phyloP scores from a whole-genome alignment of 1,140 invertebrate species.

The Thaumetopoea pityocampa region DNA sequence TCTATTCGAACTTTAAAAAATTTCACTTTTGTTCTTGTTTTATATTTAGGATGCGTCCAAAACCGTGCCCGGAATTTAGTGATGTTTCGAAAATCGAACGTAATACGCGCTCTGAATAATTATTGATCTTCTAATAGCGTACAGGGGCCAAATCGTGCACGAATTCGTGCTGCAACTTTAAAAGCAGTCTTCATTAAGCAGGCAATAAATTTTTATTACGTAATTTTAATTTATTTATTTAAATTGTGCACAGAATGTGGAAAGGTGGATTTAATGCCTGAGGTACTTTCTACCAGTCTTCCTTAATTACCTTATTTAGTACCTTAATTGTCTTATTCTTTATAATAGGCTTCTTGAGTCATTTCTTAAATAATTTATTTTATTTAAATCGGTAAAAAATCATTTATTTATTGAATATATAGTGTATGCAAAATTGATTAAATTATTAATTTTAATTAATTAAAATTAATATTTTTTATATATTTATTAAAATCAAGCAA shows the following conservation, averaged over 20 bases:
- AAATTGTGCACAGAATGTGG: conserved; percentile 1
- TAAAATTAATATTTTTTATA: too few relatives aligned
- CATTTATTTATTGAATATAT: too few relatives aligned
- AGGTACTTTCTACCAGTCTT: too few relatives aligned
- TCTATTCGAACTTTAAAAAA: too few relatives aligned
- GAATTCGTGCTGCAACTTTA: conserved; percentile 8
- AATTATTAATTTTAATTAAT: too few relatives aligned
- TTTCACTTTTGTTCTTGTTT: conserved; percentile 37
- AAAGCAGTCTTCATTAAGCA: not conserved
- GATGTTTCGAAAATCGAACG: conserved; percentile 43
- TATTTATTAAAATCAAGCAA: too few relatives aligned
- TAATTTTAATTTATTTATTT: conserved; percentile 9
- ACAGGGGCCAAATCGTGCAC: conserved; percentile 21
- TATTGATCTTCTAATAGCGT: conserved; percentile 17
- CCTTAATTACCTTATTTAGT: too few relatives aligned
- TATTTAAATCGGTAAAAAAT: too few relatives aligned
- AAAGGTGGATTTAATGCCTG: not conserved
- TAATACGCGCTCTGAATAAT: conserved; percentile 35
- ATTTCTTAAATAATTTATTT: too few relatives aligned
- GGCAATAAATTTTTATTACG: conserved; percentile 12
- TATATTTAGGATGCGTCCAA: conserved; percentile 35
- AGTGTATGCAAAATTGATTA: too few relatives aligned
- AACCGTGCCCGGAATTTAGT: conserved; percentile 21
- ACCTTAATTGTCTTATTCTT: too few relatives aligned
- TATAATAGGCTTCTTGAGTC: too few relatives aligned